Conservation (phyloP, 2,888 invertebrate genomes). For the Sesia bembeciformis region DNA sequence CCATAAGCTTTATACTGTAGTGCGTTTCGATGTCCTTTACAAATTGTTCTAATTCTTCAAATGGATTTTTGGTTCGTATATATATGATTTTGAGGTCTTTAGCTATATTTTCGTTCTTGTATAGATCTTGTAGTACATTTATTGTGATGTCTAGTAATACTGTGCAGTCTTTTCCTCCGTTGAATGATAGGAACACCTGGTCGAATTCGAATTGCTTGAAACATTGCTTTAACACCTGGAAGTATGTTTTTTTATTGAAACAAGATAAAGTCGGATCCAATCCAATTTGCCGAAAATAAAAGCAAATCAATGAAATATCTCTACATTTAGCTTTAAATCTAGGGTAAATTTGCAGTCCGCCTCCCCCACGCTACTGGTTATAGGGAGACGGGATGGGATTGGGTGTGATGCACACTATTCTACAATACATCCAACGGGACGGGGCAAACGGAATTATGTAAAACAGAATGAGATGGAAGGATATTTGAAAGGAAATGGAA, state of each 20-base stretch:
- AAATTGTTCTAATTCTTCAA: constrained; percentile 90
- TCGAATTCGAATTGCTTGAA: constrained; percentile 78
- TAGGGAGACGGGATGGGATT: too few relatives aligned
- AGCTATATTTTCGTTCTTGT: constrained; percentile 36
- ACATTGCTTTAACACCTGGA: constrained; percentile 76
- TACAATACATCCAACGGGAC: too few relatives aligned
- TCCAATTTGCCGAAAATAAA: too few relatives aligned
- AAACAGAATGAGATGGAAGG: too few relatives aligned
- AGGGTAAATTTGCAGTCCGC: too few relatives aligned
- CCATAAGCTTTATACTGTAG: constrained; percentile 83
- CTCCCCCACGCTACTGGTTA: too few relatives aligned
- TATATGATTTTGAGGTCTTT: constrained; percentile 82
- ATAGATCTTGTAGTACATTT: constrained; percentile 34
- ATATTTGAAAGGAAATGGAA: too few relatives aligned
- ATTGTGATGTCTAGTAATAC: constrained; percentile 79
- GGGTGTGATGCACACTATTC: too few relatives aligned
- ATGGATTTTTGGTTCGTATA: constrained; percentile 85
- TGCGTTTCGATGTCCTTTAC: constrained; percentile 79
- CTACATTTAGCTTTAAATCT: too few relatives aligned
- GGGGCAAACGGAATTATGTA: too few relatives aligned
- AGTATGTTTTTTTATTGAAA: not conserved
- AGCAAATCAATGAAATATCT: too few relatives aligned
- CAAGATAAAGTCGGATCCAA: too few relatives aligned
- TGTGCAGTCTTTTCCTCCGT: constrained; percentile 99
- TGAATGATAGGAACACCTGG: constrained; percentile 93